Percentiles rank a stretch among this genome's conserved stretches.
phyloP scores from a whole-genome alignment of 2,888 invertebrate species.

The Aradus depressus region DNA sequence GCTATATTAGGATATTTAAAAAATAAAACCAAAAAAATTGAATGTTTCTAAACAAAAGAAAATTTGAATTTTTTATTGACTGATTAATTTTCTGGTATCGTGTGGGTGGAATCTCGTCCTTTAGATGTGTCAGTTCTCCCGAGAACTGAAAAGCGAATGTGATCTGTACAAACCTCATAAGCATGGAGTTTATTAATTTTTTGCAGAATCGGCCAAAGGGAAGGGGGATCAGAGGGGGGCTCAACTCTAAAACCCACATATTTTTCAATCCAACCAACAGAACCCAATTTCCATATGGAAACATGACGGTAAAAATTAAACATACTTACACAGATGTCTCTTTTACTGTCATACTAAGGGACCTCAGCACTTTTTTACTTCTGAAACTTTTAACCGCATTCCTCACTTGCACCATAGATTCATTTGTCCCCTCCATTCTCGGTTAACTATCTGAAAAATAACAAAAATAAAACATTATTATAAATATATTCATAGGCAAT shows the following conservation, averaged over 20 bases:
- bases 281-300: neutral
- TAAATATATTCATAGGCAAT: too few species aligned
- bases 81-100: too few species aligned
- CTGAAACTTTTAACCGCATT: slow-evolving; percentile 5
- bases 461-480: neutral
- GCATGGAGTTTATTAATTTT: too few species aligned
- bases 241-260: neutral
- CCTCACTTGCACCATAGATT: slow-evolving; percentile 7
- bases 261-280: neutral
- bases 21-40: too few species aligned
- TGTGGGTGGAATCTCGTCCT: too few species aligned
- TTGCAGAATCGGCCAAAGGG: neutral
- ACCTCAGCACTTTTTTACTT: neutral
- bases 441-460: neutral
- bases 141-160: too few species aligned
- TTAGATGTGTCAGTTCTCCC: too few species aligned
- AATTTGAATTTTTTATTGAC: too few species aligned
- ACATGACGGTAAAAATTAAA: neutral
- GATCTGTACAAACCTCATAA: too few species aligned
- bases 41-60: too few species aligned
- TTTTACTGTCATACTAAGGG: slow-evolving; percentile 7
- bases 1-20: too few species aligned
- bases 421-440: slow-evolving; percentile 4
- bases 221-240: neutral
- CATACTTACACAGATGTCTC: slow-evolving; percentile 7